These are phyloP conservation scores for Calephelis nemesis DNA, from an alignment of 1,140 invertebrate species.

Conservation along the genomic window DNA sequence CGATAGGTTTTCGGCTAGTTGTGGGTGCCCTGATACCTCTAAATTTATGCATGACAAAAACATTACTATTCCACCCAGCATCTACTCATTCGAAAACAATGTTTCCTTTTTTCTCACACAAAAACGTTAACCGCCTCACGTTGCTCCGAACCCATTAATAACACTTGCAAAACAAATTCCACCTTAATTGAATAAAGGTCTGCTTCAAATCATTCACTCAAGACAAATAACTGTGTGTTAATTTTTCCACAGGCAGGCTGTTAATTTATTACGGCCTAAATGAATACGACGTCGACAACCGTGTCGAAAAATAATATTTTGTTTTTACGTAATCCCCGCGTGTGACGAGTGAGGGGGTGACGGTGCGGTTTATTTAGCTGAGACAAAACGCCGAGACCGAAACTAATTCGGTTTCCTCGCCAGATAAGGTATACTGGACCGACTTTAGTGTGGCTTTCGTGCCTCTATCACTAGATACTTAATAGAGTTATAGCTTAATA, in stretches of 20 bases:
- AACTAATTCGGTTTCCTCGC: conserved; percentile 37
- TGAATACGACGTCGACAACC: conserved; percentile 61
- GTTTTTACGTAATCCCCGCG: conserved; percentile 58
- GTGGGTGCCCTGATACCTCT: too few relatives aligned
- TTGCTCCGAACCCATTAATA: not conserved
- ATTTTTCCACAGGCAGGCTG: conserved; percentile 20
- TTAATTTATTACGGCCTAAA: conserved; percentile 56
- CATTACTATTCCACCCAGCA: too few relatives aligned
- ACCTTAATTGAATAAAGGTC: conserved; percentile 16
- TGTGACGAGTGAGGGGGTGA: conserved; percentile 50
- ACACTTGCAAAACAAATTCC: conserved; percentile 5
- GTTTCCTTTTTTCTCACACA: too few relatives aligned
- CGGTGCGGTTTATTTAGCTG: conserved; percentile 37
- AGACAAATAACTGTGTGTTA: conserved; percentile 27
- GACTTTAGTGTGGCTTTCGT: not conserved
- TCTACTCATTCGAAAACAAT: too few relatives aligned
- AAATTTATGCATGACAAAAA: too few relatives aligned
- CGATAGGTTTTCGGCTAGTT: too few relatives aligned
- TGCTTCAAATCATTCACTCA: conserved; percentile 12
- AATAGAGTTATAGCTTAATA: not conserved
- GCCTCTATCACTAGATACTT: not conserved
- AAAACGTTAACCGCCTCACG: not conserved
- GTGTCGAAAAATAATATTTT: conserved; percentile 60
- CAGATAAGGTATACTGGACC: conserved; percentile 5
- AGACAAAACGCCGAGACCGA: conserved; percentile 47